Evolutionary conservation across 2,113 vertebrate genomes (phyloP).

Genomic region (Vanacampus margaritifer): DNA sequence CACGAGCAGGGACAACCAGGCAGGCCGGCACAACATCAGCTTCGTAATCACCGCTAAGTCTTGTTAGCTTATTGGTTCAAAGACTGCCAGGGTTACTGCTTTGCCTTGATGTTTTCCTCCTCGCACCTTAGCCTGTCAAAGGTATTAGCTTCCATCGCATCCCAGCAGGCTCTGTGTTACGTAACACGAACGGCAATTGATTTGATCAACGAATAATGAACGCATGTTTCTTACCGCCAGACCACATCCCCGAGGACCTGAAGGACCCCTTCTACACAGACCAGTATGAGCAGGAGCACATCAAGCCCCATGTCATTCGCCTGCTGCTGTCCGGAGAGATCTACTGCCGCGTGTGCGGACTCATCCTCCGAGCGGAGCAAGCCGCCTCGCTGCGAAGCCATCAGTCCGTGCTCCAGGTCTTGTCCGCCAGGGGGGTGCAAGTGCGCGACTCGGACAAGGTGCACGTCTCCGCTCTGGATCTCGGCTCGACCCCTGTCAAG

Average conservation of each 20-base stretch:
- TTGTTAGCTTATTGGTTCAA: conserved; percentile 37
- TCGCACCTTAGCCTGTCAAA: conserved; percentile 39
- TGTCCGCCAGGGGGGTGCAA: conserved; percentile 87
- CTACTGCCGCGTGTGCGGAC: conserved; percentile 87
- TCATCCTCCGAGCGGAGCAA: conserved; percentile 88
- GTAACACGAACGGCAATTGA: background rate
- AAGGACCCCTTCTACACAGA: conserved; percentile 91
- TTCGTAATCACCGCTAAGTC: conserved; percentile 47
- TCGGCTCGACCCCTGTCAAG: conserved; percentile 84
- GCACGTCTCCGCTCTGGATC: conserved; percentile 83
- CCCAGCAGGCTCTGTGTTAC: no score
- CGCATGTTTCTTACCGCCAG: conserved; percentile 55
- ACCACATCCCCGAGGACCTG: conserved; percentile 88
- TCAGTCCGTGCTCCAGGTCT: conserved; percentile 85
- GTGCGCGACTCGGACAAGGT: conserved; percentile 86
- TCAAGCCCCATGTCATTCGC: conserved; percentile 86
- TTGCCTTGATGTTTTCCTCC: conserved; percentile 9
- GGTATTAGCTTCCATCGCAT: background rate
- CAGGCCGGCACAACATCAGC: conserved; percentile 28
- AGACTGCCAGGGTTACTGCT: conserved; percentile 5
- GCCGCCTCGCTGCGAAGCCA: conserved; percentile 81
- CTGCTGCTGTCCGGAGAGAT: conserved; percentile 89
- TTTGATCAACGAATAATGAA: background rate
- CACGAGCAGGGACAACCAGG: conserved; percentile 18
- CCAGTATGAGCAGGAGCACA: conserved; percentile 95